Conservation (phyloP, 37 sponge, comb jelly and placozoan species). For the Spongilla lacustris region DNA sequence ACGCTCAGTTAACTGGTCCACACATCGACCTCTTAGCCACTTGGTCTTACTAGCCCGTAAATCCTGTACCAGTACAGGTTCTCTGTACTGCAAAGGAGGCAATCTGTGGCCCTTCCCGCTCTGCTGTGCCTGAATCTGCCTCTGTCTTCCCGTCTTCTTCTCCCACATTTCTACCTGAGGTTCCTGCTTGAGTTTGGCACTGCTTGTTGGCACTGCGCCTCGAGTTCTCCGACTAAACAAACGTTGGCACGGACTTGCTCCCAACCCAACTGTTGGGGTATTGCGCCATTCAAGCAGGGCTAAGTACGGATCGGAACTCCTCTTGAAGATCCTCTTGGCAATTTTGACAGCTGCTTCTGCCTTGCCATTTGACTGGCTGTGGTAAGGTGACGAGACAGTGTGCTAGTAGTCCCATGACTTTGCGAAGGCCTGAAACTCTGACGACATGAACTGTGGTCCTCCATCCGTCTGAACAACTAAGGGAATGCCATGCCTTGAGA, state of each 20-base stretch:
- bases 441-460: slow-evolving; percentile 38
- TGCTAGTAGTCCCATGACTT: slow-evolving; percentile 35
- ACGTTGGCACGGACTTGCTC: slow-evolving; percentile 58
- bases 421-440: slow-evolving; percentile 28
- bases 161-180: neutral
- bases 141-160: neutral
- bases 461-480: slow-evolving; percentile 33
- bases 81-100: neutral
- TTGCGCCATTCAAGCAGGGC: slow-evolving; percentile 71
- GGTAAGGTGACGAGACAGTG: slow-evolving; percentile 26
- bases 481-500: slow-evolving; percentile 51
- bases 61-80: slow-evolving; percentile 1
- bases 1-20: neutral
- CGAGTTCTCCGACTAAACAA: slow-evolving; percentile 38
- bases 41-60: neutral
- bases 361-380: slow-evolving; percentile 41
- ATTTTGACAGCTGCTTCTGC: slow-evolving; percentile 50
- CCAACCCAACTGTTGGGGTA: slow-evolving; percentile 54
- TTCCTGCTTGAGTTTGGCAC: neutral
- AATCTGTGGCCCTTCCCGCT: neutral
- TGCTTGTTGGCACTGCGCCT: slow-evolving; percentile 9
- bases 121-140: neutral
- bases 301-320: slow-evolving; percentile 13
- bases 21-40: neutral
- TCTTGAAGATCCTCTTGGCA: slow-evolving; percentile 6